These are phyloP conservation scores for Lophochroa leadbeateri DNA, from an alignment of 2,113 vertebrate species.

Conservation along the genomic window DNA sequence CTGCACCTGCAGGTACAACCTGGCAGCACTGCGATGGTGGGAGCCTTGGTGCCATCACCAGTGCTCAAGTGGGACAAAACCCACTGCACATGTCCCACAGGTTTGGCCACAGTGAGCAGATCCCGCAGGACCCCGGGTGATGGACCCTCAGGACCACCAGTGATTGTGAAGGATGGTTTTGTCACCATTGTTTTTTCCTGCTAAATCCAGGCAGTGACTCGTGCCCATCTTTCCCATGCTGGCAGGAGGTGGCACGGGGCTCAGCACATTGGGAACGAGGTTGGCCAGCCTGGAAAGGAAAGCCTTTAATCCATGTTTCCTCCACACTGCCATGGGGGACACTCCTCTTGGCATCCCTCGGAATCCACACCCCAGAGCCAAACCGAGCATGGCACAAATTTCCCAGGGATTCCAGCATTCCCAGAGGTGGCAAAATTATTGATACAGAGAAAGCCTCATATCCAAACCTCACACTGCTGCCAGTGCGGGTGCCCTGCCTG, in stretches of 20 bases:
- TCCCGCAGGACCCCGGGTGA: accelerated
- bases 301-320: background rate
- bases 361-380: background rate
- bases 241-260: background rate
- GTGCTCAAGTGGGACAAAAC: background rate
- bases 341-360: background rate
- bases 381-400: background rate
- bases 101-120: background rate
- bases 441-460: background rate
- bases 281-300: background rate
- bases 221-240: background rate
- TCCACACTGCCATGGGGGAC: background rate
- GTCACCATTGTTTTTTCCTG: background rate
- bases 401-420: background rate
- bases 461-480: accelerated
- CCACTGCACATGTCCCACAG: accelerated
- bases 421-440: background rate
- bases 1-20: accelerated
- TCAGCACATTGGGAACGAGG: background rate
- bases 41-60: background rate
- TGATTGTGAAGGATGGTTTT: background rate
- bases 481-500: background rate
- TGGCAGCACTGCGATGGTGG: accelerated
- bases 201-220: background rate
- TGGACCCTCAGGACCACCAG: background rate